Evolutionary conservation across 2,888 invertebrate species (phyloP).

Genomic region (Iphiclides podalirius): DNA sequence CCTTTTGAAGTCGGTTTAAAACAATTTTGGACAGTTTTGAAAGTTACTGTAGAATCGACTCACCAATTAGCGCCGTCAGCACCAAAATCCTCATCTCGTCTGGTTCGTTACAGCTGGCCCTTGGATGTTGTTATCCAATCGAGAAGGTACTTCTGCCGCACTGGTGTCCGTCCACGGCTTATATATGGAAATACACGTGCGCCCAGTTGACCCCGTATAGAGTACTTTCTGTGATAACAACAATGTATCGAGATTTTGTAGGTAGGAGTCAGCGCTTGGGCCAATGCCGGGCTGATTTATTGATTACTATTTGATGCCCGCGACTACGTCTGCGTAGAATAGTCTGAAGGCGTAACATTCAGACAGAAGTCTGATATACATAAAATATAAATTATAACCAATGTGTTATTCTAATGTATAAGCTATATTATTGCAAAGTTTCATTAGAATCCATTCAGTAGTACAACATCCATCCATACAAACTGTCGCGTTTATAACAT

Average conservation of each 20-base stretch:
- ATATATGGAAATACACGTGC: constrained; percentile 60
- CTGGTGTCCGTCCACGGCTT: constrained; percentile 32
- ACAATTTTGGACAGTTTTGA: too few relatives aligned
- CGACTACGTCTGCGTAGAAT: too few relatives aligned
- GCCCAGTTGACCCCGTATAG: constrained; percentile 29
- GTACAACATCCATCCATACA: too few relatives aligned
- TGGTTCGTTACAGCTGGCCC: constrained; percentile 30
- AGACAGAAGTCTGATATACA: too few relatives aligned
- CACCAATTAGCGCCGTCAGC: constrained; percentile 65
- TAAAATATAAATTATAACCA: too few relatives aligned
- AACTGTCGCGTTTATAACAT: too few relatives aligned
- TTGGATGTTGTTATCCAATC: constrained; percentile 32
- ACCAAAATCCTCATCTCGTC: constrained; percentile 60
- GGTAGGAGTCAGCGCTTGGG: constrained; percentile 10
- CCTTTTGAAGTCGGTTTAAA: too few relatives aligned
- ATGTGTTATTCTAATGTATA: too few relatives aligned
- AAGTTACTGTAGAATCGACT: constrained; percentile 39
- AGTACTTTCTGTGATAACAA: constrained; percentile 28
- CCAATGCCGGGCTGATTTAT: constrained; percentile 16
- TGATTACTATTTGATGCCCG: constrained; percentile 1
- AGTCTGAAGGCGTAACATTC: too few relatives aligned
- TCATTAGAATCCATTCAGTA: too few relatives aligned
- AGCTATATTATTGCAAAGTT: too few relatives aligned
- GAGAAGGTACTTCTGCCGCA: constrained; percentile 60
- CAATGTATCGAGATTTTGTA: constrained; percentile 29